Evolutionary conservation across 2,888 invertebrate species (phyloP), one percentile per base, ranked within the genome.

Genomic region (Periphyllus acericola): DNA sequence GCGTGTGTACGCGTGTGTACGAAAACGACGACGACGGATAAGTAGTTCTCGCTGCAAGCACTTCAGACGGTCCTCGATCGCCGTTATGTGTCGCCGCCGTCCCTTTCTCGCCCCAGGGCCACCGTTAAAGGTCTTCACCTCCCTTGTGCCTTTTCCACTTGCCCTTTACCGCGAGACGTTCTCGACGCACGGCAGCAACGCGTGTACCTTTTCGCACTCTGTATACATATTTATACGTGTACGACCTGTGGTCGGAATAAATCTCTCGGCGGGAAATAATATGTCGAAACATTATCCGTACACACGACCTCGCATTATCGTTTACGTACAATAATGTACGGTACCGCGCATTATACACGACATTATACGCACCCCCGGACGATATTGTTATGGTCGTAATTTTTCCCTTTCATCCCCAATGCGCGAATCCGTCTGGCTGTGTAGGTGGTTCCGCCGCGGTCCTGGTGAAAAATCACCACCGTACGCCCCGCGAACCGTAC

Each of bases 1-100:
- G 60, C 21, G 6, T 11, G 60, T 25, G 25, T 17, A 25, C 25
- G 17, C 8, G 19, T 36, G 17, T 19, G 46, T 46, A 34, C 34
- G 60, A 25, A 66, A n/a, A 1, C n/a, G 79, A 36, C 60, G 52
- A 55, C 29, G 21, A 9, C 11, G 46, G 11, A 55, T 55, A 55
- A 55, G 78, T 32, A 55, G 78, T 32, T 8, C 55, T 78, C 8
- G 19, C 52, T 9, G 46, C 55, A 60, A 79, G 60, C 36, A 60
- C 79, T 79, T 60, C 34, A 79, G 68, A 68, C 40, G 68, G 40
- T 81, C 19, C 66, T 81, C 80, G 80, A 36, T 8, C 9, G 29
- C 21, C 9, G 19, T n/a, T n/a, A n/a, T n/a, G 4, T n/a, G 40
- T 14, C 46, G 46, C 9, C 52, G 32, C 46, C 32, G 46, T 78